phyloP scores from a whole-genome alignment of 2,888 invertebrate genomes.

The Leptura quadrifasciata region DNA sequence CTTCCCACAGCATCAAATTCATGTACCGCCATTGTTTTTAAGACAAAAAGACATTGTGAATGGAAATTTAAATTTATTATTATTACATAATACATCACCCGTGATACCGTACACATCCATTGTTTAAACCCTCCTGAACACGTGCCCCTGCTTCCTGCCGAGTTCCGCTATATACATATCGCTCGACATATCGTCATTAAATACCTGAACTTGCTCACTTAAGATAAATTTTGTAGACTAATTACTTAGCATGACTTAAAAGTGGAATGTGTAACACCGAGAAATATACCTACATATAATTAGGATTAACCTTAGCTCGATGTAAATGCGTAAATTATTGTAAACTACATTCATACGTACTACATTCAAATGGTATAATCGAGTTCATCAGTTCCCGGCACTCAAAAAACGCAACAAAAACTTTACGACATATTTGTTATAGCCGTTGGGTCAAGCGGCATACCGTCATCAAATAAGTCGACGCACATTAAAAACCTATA shows the following conservation, averaged over 20 bases:
- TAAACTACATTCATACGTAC: background rate
- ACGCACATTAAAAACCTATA: too few relatives aligned
- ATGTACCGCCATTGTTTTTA: background rate
- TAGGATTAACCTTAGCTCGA: background rate
- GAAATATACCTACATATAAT: background rate
- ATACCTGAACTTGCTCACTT: constrained; percentile 8
- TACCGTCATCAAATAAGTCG: too few relatives aligned
- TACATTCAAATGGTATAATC: too few relatives aligned
- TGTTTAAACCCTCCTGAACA: constrained; percentile 1
- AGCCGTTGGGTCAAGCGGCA: too few relatives aligned
- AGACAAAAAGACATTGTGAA: background rate
- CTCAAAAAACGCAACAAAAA: too few relatives aligned
- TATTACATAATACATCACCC: constrained; percentile 14
- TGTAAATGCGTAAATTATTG: background rate
- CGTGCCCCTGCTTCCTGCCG: constrained; percentile 11
- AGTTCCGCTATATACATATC: constrained; percentile 11
- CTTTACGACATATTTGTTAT: too few relatives aligned
- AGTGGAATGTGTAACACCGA: background rate
- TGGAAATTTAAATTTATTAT: constrained; percentile 5
- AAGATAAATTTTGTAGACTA: background rate
- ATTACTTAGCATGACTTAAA: background rate
- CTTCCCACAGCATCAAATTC: background rate
- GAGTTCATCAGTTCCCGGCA: too few relatives aligned
- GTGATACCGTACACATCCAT: constrained; percentile 23
- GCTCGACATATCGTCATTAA: constrained; percentile 3